Conservation (phyloP, 2,888 invertebrate species). For the Branchinecta sandiegonensis region DNA sequence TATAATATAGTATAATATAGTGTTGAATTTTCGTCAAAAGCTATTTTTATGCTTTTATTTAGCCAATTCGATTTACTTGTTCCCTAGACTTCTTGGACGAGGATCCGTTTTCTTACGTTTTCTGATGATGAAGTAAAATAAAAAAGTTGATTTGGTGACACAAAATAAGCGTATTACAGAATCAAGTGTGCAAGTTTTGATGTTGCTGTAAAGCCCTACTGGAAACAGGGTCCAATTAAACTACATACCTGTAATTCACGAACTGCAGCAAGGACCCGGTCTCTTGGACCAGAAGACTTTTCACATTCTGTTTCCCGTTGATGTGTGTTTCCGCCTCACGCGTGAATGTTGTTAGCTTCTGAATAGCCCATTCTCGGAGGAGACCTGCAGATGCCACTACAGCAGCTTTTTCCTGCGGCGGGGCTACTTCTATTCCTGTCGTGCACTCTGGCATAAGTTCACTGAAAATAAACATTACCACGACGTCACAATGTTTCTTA, state of each 20-base stretch:
- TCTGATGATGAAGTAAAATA: too few relatives aligned
- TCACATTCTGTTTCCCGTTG: not conserved
- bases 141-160: not conserved
- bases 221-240: not conserved
- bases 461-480: not conserved
- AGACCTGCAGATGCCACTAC: not conserved
- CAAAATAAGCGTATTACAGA: not conserved
- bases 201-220: not conserved
- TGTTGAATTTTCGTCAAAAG: too few relatives aligned
- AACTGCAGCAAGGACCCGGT: slow-evolving; percentile 5
- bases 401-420: slow-evolving; percentile 1
- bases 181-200: not conserved
- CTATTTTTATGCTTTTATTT: too few relatives aligned
- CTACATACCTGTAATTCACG: not conserved
- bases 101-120: too few relatives aligned
- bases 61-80: too few relatives aligned
- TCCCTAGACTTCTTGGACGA: too few relatives aligned
- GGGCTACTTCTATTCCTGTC: not conserved
- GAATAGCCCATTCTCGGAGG: not conserved
- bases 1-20: too few relatives aligned
- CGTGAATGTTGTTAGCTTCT: not conserved
- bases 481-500: too few relatives aligned
- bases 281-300: not conserved
- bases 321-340: slow-evolving; percentile 3
- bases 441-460: slow-evolving; percentile 4